These are phyloP conservation scores for Oegoconia quadripuncta DNA, from an alignment of 2,888 invertebrate genomes.

Conservation along the genomic window DNA sequence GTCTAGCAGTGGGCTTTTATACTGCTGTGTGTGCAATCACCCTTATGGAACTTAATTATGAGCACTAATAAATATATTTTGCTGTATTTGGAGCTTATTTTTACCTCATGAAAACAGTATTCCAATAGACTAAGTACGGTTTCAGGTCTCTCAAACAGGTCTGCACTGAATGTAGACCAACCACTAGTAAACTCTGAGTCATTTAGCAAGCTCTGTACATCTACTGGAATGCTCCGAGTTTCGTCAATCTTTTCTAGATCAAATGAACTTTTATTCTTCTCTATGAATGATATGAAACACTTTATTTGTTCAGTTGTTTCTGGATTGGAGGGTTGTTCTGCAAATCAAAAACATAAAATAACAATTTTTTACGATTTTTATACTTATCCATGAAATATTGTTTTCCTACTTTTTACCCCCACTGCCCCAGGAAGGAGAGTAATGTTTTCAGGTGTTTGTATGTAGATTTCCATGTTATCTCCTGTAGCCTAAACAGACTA, in stretches of 20 bases:
- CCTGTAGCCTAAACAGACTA: too few species aligned
- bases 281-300: constrained; percentile 49
- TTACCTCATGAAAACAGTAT: constrained; percentile 88
- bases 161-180: constrained; percentile 83
- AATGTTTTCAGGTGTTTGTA: too few species aligned
- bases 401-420: too few species aligned
- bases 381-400: too few species aligned
- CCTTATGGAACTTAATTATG: too few species aligned
- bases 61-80: too few species aligned
- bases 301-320: constrained; percentile 40
- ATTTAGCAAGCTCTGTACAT: constrained; percentile 73
- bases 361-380: too few species aligned
- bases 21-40: too few species aligned
- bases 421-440: too few species aligned
- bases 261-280: constrained; percentile 62
- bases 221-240: constrained; percentile 77
- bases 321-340: constrained; percentile 50
- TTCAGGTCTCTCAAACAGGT: constrained; percentile 84
- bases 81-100: too few species aligned
- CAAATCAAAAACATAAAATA: constrained; percentile 20
- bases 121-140: constrained; percentile 84
- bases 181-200: constrained; percentile 77
- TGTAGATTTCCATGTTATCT: too few species aligned
- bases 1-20: too few species aligned
- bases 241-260: constrained; percentile 79